Evolutionary conservation across 2,888 invertebrate species (phyloP), one percentile per base, ranked within the genome.

Genomic region (Melikaiella ostensackeni): DNA sequence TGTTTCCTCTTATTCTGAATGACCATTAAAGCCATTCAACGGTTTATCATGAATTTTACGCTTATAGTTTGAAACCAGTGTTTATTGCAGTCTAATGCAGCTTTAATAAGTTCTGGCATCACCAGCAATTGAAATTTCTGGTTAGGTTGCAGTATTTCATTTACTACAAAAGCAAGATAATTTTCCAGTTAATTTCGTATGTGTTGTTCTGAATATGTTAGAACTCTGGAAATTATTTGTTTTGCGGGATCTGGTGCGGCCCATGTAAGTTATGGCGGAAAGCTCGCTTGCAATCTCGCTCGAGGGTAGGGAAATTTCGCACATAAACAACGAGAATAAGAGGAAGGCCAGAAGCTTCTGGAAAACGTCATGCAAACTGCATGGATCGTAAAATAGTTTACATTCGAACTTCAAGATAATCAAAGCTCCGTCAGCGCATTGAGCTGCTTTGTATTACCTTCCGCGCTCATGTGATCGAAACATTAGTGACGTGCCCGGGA

Each of bases 291-390:
- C 70, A 70, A 46, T 70, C 11, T 70, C 33, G 70, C 70, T 55
- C 50, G n/a, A 66, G 57, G 64, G 76, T 24, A 76, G 64, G 75
- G 75, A 61, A 78, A 76, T 66, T 80, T 75, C 57, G 42, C 50
- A 70, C 75, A 38, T 79, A 75, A 80, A 80, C 78, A 78, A 50
- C 62, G 35, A 74, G 62, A 77, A 63, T 74, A 79, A 77, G 75
- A 75, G 78, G 50, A 59, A 77, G 55, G 77, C 73, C 77, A 59
- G 75, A 73, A 70, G 78, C 73, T 64, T 74, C 64, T 77, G 77
- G 24, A 30, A 76, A 75, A 74, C 66, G 66, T 77, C 75, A 74
- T 62, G 75, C n/a, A 59, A 70, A 70, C 46, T 74, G 74, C 75
- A 55, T 73, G 63, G 5, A 73, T 50, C 57, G 55, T 70, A 35